phyloP scores from a whole-genome alignment of 2,888 invertebrate genomes.

The Leuctra nigra region DNA sequence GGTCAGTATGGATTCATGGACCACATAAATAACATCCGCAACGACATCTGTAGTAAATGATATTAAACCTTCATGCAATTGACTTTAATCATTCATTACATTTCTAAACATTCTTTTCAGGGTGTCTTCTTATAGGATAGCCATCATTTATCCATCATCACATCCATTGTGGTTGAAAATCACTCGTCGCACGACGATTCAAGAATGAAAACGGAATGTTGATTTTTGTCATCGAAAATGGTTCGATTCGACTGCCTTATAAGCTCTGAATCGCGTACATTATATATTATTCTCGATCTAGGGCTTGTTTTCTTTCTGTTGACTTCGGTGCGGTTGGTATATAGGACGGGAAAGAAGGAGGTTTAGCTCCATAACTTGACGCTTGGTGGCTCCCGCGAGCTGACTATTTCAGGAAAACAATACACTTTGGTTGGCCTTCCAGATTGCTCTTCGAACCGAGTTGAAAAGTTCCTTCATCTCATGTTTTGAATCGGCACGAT shows the following conservation, averaged over 20 bases:
- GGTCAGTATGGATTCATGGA: too few species aligned
- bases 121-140: too few species aligned
- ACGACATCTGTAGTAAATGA: too few species aligned
- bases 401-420: constrained; percentile 10
- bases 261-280: background rate
- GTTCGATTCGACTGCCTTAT: constrained; percentile 8
- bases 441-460: too few species aligned
- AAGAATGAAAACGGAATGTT: constrained; percentile 14
- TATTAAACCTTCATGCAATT: too few species aligned
- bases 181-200: background rate
- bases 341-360: too few species aligned
- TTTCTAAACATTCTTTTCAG: too few species aligned
- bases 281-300: constrained; percentile 8
- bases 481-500: too few species aligned
- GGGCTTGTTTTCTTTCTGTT: background rate
- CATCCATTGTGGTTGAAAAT: constrained; percentile 8
- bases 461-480: too few species aligned
- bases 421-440: background rate
- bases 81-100: too few species aligned
- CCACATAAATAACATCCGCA: too few species aligned
- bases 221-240: constrained; percentile 11
- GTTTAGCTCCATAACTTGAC: background rate
- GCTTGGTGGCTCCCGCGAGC: background rate
- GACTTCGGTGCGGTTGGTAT: background rate
- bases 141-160: too few species aligned